Percentiles rank a stretch among this genome's conserved stretches.
phyloP scores from a whole-genome alignment of 2,113 vertebrate species.

The Pseudolaguvia tuberculata region DNA sequence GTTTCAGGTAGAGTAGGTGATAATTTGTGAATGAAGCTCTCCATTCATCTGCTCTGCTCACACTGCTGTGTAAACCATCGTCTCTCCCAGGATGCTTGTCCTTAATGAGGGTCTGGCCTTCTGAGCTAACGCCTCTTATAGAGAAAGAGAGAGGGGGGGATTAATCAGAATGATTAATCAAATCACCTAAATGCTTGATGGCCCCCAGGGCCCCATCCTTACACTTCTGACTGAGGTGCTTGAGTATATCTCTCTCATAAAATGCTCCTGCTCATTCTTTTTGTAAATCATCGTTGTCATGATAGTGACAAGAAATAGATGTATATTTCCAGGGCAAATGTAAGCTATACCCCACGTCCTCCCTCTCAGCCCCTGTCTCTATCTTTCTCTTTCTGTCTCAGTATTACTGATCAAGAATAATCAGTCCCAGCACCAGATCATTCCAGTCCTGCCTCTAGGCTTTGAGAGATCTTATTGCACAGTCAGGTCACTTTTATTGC shows the following conservation, averaged over 20 bases:
- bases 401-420: slow-evolving; percentile 21
- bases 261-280: slow-evolving; percentile 43
- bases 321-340: slow-evolving; percentile 25
- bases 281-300: slow-evolving; percentile 37
- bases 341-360: slow-evolving; percentile 2
- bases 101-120: slow-evolving; percentile 41
- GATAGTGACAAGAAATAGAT: slow-evolving; percentile 1
- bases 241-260: slow-evolving; percentile 32
- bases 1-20: slow-evolving; percentile 30
- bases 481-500: slow-evolving; percentile 38
- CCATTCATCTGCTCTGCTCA: slow-evolving; percentile 40
- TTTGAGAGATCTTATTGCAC: slow-evolving; percentile 28
- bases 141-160: slow-evolving; percentile 20
- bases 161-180: slow-evolving; percentile 49
- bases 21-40: slow-evolving; percentile 36
- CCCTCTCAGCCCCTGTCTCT: not conserved
- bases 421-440: slow-evolving; percentile 16
- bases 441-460: slow-evolving; percentile 8
- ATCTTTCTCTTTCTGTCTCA: not conserved
- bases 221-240: slow-evolving; percentile 36
- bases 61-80: slow-evolving; percentile 33
- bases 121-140: slow-evolving; percentile 37
- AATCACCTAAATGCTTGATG: slow-evolving; percentile 45
- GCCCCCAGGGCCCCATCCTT: slow-evolving; percentile 37
- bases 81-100: slow-evolving; percentile 26